Percentiles rank a stretch among this genome's conserved stretches.
These are phyloP conservation scores for Ceyx cyanopectus DNA, from an alignment of 2,113 vertebrate genomes.

Conservation along the genomic window DNA sequence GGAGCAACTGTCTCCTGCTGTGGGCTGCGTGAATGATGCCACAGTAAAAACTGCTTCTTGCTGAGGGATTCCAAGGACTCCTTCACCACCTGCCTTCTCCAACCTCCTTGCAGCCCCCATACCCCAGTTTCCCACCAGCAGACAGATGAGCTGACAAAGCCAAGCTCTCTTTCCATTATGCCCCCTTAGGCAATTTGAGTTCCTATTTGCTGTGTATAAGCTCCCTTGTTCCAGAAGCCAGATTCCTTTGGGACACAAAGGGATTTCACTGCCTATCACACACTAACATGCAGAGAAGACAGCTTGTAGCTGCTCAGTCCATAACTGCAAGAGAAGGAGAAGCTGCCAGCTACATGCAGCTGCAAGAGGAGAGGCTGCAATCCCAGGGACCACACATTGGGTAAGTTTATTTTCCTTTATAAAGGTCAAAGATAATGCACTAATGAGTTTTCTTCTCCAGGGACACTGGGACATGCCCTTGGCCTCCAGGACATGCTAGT, in stretches of 20 bases:
- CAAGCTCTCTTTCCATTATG: neutral
- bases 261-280: neutral
- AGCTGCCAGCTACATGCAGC: neutral
- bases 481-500: neutral
- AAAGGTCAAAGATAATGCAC: constrained; percentile 12
- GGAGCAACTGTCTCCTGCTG: neutral
- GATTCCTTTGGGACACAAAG: neutral
- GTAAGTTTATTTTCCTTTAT: neutral
- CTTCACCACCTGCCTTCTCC: neutral
- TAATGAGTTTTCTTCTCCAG: neutral
- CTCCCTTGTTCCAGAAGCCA: neutral
- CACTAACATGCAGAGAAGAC: neutral
- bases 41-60: neutral
- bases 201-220: neutral
- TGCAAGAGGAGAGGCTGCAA: neutral
- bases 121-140: neutral
- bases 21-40: neutral
- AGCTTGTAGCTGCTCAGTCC: neutral
- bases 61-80: neutral
- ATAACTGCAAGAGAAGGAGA: neutral
- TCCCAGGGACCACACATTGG: neutral
- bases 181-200: neutral
- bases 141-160: neutral
- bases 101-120: neutral
- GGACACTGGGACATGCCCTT: neutral